phyloP scores from a whole-genome alignment of 1,140 invertebrate genomes.

The Temnothorax curvispinosus region DNA sequence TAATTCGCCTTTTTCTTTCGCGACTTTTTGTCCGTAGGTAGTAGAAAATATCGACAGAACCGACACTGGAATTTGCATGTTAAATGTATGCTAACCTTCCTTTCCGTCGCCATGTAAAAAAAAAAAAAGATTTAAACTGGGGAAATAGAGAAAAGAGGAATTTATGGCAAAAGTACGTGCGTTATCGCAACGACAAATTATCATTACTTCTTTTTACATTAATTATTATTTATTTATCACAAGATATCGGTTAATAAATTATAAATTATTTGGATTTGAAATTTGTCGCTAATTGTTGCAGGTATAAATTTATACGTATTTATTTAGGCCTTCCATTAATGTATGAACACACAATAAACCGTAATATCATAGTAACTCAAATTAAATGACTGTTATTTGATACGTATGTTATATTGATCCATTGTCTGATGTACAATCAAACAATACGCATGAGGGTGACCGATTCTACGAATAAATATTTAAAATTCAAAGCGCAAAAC shows the following conservation, averaged over 20 bases:
- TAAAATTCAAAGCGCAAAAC: constrained; percentile 12
- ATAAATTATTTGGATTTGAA: background rate
- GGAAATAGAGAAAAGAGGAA: background rate
- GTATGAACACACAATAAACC: background rate
- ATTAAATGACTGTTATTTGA: constrained; percentile 31
- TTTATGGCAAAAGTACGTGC: background rate
- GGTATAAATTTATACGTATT: constrained; percentile 22
- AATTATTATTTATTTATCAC: background rate
- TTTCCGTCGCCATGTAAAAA: background rate
- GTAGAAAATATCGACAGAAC: background rate
- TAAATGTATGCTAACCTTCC: constrained; percentile 28
- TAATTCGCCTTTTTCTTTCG: constrained; percentile 45
- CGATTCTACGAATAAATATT: background rate
- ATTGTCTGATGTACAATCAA: background rate
- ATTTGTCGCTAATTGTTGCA: constrained; percentile 15
- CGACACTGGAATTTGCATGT: constrained; percentile 19
- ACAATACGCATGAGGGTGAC: background rate
- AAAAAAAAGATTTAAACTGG: background rate
- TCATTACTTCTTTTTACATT: background rate
- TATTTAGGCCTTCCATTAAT: constrained; percentile 21
- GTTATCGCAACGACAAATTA: background rate
- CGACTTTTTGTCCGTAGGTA: background rate
- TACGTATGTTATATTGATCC: background rate
- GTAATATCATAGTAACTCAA: constrained; percentile 10
- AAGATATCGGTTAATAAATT: constrained; percentile 1